phyloP scores from a whole-genome alignment of 2,888 invertebrate genomes.

The Drosophila ezoana region DNA sequence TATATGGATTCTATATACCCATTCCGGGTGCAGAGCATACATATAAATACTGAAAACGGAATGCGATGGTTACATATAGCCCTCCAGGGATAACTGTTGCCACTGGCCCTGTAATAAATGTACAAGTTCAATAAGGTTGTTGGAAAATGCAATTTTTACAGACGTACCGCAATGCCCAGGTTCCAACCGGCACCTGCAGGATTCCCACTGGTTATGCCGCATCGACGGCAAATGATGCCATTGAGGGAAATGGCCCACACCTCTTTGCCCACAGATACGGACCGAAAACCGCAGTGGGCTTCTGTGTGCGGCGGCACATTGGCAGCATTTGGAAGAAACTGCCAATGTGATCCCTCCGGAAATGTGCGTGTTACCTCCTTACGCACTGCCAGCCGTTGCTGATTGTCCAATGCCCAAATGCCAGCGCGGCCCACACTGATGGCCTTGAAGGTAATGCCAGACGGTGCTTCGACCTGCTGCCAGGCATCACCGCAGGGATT shows the following conservation, averaged over 20 bases:
- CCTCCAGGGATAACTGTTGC: conserved; percentile 85
- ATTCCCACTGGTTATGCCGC: conserved; percentile 90
- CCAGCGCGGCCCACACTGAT: conserved; percentile 90
- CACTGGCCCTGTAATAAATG: conserved; percentile 86
- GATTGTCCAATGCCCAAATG: conserved; percentile 93
- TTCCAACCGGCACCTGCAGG: conserved; percentile 93
- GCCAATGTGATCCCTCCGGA: conserved; percentile 95
- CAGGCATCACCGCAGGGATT: conserved; percentile 89
- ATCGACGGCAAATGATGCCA: conserved; percentile 89
- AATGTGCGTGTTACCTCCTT: conserved; percentile 91
- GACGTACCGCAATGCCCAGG: conserved; percentile 86
- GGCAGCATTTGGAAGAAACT: conserved; percentile 87
- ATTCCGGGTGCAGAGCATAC: conserved; percentile 22
- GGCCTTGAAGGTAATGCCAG: conserved; percentile 89
- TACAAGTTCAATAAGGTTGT: conserved; percentile 13
- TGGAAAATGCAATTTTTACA: not conserved
- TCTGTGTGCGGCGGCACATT: conserved; percentile 87
- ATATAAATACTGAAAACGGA: conserved; percentile 53
- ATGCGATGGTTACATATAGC: conserved; percentile 64
- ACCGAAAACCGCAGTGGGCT: conserved; percentile 87
- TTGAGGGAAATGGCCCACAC: conserved; percentile 92
- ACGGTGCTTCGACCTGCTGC: conserved; percentile 92
- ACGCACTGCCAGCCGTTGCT: conserved; percentile 90
- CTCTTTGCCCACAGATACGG: conserved; percentile 90
- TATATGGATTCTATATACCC: conserved; percentile 1